Evolutionary conservation across 2,797 vertebrate species (phyloP).

Genomic region (Acanthiza pusilla): DNA sequence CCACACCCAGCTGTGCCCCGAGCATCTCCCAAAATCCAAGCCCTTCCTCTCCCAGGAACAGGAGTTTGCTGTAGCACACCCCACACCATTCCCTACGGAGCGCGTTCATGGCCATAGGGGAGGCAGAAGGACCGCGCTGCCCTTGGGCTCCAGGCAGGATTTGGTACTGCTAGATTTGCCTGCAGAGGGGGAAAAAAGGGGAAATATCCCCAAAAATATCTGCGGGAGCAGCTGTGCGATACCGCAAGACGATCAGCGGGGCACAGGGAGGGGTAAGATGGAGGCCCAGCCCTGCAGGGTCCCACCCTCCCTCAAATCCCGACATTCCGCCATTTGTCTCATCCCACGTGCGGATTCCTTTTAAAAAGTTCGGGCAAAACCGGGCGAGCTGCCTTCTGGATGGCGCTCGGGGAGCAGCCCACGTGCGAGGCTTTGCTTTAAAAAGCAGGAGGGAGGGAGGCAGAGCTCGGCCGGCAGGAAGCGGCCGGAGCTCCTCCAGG

Average conservation of each 20-base stretch:
- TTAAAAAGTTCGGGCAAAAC: background rate
- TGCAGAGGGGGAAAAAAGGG: fast-evolving
- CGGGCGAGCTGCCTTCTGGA: background rate
- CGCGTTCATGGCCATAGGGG: fast-evolving
- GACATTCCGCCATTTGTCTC: fast-evolving
- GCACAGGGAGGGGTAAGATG: background rate
- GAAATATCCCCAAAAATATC: background rate
- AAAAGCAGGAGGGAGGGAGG: background rate
- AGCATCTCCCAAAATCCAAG: background rate
- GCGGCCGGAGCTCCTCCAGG: fast-evolving
- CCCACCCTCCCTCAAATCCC: fast-evolving
- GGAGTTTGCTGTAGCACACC: fast-evolving
- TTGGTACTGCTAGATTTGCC: background rate
- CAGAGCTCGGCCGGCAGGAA: background rate
- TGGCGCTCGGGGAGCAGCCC: background rate
- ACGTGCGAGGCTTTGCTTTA: fast-evolving
- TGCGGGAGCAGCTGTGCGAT: background rate
- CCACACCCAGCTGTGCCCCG: fast-evolving
- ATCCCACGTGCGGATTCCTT: fast-evolving
- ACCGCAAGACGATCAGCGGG: background rate
- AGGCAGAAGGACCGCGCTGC: background rate
- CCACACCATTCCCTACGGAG: fast-evolving
- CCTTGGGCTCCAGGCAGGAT: background rate
- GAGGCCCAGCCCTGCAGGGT: fast-evolving
- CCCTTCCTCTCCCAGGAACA: background rate